phyloP scores from a whole-genome alignment of 2,888 invertebrate species.

The Biston stratarius region DNA sequence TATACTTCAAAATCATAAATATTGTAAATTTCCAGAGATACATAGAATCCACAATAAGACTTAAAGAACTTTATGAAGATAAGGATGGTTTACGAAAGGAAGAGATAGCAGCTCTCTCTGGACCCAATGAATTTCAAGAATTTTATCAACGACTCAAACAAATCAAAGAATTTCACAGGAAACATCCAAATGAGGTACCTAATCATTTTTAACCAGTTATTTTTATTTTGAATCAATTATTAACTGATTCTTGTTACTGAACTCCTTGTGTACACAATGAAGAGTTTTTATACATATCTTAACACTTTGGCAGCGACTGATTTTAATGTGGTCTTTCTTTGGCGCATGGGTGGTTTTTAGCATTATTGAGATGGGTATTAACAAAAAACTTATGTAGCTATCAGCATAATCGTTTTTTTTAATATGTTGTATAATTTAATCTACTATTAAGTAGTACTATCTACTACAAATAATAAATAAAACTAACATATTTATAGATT shows the following conservation, averaged over 20 bases:
- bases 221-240: too few relatives aligned
- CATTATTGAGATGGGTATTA: too few relatives aligned
- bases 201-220: conserved; percentile 3
- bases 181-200: conserved; percentile 96
- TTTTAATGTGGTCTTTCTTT: too few relatives aligned
- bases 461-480: too few relatives aligned
- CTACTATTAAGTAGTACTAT: too few relatives aligned
- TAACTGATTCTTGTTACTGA: neutral
- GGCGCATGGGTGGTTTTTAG: too few relatives aligned
- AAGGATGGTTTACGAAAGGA: conserved; percentile 98
- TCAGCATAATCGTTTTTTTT: too few relatives aligned
- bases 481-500: too few relatives aligned
- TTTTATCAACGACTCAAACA: conserved; percentile 97
- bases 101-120: conserved; percentile 97
- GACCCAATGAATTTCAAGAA: conserved; percentile 99
- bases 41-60: conserved; percentile 90
- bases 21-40: conserved; percentile 86
- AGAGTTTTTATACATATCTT: too few relatives aligned
- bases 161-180: conserved; percentile 98
- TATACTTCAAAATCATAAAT: neutral
- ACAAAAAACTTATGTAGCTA: too few relatives aligned
- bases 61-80: conserved; percentile 98
- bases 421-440: too few relatives aligned
- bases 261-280: neutral
- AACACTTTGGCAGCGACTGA: too few relatives aligned